These are phyloP conservation scores for Epistrophella euchroma DNA, from an alignment of 2,888 invertebrate genomes.

Conservation along the genomic window DNA sequence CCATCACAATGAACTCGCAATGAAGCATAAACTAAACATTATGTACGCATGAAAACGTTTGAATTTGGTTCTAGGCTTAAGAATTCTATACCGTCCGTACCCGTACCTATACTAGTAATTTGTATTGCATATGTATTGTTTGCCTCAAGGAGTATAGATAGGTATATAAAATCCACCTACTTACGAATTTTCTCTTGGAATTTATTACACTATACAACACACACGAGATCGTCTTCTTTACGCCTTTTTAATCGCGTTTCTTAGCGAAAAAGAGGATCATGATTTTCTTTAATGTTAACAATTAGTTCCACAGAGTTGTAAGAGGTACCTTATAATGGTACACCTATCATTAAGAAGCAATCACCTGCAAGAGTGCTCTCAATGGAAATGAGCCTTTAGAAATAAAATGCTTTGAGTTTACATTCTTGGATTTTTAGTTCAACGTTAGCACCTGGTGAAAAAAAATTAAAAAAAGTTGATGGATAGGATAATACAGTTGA, in stretches of 20 bases:
- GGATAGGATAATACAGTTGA: background rate
- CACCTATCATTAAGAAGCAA: conserved; percentile 16
- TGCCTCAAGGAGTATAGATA: conserved; percentile 22
- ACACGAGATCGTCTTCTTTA: conserved; percentile 49
- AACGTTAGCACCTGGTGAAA: background rate
- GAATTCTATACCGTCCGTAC: too few relatives aligned
- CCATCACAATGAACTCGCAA: conserved; percentile 58
- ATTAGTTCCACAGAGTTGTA: conserved; percentile 53
- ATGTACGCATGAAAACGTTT: conserved; percentile 64
- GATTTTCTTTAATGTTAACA: conserved; percentile 41
- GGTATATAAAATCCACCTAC: conserved; percentile 41
- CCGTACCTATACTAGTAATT: background rate
- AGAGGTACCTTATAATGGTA: background rate
- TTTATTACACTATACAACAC: conserved; percentile 34
- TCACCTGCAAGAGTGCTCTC: conserved; percentile 27
- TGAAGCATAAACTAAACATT: conserved; percentile 65
- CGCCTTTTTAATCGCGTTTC: conserved; percentile 40
- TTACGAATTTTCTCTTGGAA: conserved; percentile 20
- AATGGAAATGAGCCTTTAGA: background rate
- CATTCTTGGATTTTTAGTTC: background rate
- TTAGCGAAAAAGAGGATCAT: conserved; percentile 52
- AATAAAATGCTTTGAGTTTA: background rate
- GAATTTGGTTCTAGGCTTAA: conserved; percentile 47
- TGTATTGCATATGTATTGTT: conserved; percentile 10
- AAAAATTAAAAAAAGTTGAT: background rate